Evolutionary conservation across 2,888 invertebrate genomes (phyloP), one percentile per base, ranked within the genome.

Genomic region (Eueremaeus valkanovi): DNA sequence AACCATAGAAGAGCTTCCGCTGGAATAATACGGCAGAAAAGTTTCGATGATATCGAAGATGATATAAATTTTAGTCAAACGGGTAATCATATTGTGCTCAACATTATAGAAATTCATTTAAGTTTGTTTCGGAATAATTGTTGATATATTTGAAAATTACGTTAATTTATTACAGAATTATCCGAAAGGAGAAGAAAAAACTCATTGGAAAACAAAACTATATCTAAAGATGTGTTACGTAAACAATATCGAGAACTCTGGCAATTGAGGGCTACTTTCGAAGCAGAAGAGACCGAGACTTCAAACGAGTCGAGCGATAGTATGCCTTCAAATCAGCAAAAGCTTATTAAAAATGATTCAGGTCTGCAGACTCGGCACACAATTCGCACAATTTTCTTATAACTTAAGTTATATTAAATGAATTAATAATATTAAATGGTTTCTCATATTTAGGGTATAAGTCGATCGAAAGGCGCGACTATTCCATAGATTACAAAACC

Each of bases 401-500:
- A n/a, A n/a, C n/a, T n/a, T n/a, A n/a, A n/a, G n/a, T n/a, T n/a
- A n/a, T n/a, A n/a, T n/a, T n/a, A n/a, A n/a, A n/a, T n/a, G n/a
- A n/a, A n/a, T n/a, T n/a, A n/a, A n/a, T n/a, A n/a, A n/a, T n/a
- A n/a, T n/a, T n/a, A n/a, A n/a, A n/a, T n/a, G n/a, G n/a, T n/a
- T n/a, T n/a, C n/a, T n/a, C 24, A 11, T 5, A 9, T 49, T 49
- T 49, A 75, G 75, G 72, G 13, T 75, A 75, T 51, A 72, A 70
- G 55, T 75, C 75, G 11, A 72, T 75, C 13, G 75, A 75, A 29
- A 51, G 75, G 24, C 27, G 61, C n/a, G 75, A 75, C 29, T 75
- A 75, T 72, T 75, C 75, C 1, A 75, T 75, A 49, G 75, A 75
- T 55, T 72, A 36, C 18, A 75, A 75, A 61, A 72, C 58, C 5